These are phyloP conservation scores for Tachina fera DNA, from an alignment of 2,888 invertebrate species.

Conservation along the genomic window DNA sequence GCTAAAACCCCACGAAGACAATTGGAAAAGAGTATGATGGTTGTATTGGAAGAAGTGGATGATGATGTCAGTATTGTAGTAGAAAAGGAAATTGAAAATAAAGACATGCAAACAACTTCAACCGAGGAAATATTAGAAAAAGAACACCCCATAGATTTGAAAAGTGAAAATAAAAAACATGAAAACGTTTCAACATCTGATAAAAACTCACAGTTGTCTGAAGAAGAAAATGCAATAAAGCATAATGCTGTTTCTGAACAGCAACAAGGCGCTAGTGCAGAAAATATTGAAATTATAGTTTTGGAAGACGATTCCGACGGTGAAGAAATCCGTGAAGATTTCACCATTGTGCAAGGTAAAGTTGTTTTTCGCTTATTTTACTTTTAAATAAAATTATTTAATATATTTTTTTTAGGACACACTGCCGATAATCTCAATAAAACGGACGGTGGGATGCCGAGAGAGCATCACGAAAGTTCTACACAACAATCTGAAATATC, in stretches of 20 bases:
- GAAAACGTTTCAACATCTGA: not conserved
- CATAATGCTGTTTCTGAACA: not conserved
- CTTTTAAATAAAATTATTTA: not conserved
- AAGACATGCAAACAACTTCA: not conserved
- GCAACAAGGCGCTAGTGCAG: not conserved
- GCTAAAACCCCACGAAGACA: slow-evolving; percentile 35
- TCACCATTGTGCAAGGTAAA: slow-evolving; percentile 11
- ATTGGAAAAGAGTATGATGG: not conserved
- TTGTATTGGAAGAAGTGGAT: slow-evolving; percentile 51
- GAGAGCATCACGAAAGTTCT: no score
- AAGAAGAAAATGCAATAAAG: not conserved
- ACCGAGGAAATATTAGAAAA: not conserved
- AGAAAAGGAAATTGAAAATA: slow-evolving; percentile 6
- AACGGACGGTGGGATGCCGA: no score
- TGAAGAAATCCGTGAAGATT: not conserved
- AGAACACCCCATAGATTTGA: no score
- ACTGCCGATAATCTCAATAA: not conserved
- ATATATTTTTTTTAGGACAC: not conserved
- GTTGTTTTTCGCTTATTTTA: not conserved
- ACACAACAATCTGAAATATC: no score
- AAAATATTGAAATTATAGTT: not conserved
- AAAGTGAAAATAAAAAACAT: not conserved
- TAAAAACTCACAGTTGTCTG: not conserved
- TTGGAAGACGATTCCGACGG: not conserved
- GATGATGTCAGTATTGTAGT: slow-evolving; percentile 63